phyloP scores from a whole-genome alignment of 2,888 invertebrate genomes.

The Dysmachus trigonus region DNA sequence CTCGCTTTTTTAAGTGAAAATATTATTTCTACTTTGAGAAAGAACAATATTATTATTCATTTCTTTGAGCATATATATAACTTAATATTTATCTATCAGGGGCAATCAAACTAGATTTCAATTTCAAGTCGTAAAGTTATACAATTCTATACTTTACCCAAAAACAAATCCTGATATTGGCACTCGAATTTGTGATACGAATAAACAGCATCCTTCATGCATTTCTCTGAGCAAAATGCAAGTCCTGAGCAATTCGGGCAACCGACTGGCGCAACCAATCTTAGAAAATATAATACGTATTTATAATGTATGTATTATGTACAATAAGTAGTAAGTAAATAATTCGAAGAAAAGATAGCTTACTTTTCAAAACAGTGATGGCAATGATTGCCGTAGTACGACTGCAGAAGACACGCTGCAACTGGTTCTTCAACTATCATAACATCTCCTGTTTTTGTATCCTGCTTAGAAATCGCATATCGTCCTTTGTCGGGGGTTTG shows the following conservation, averaged over 20 bases:
- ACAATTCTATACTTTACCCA: constrained; percentile 66
- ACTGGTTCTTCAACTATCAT: constrained; percentile 77
- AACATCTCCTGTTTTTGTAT: constrained; percentile 73
- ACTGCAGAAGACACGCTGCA: constrained; percentile 77
- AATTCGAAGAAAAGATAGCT: constrained; percentile 8
- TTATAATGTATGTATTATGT: no score
- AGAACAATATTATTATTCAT: no score
- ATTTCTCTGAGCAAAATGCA: constrained; percentile 76
- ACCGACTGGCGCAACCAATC: constrained; percentile 73
- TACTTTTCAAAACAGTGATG: constrained; percentile 82
- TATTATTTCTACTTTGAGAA: no score
- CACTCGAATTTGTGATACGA: constrained; percentile 82
- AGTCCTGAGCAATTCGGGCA: constrained; percentile 79
- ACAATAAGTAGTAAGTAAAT: no score
- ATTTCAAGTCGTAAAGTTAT: not conserved
- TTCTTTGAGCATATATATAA: no score
- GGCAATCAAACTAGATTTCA: no score
- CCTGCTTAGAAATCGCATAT: constrained; percentile 72
- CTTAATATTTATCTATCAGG: no score
- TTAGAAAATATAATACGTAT: constrained; percentile 53
- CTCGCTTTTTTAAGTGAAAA: no score
- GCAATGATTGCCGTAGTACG: constrained; percentile 81
- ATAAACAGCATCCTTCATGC: constrained; percentile 71
- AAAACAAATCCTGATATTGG: constrained; percentile 75
- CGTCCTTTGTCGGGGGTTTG: constrained; percentile 72